phyloP scores from a whole-genome alignment of 2,888 invertebrate genomes.

The Xylophagus ater region DNA sequence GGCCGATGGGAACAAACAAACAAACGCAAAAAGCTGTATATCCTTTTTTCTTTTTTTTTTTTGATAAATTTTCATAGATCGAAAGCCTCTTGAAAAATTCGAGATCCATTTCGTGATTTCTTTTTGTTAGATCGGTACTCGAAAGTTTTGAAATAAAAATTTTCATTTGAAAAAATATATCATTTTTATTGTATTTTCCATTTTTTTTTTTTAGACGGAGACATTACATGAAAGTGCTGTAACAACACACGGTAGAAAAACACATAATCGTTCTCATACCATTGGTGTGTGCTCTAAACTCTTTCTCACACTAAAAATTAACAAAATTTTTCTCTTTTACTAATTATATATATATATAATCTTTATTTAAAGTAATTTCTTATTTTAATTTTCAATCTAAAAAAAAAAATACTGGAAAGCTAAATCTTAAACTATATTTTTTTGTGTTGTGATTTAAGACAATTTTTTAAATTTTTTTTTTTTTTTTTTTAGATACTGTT shows the following conservation, averaged over 20 bases:
- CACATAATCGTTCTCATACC: conserved; percentile 63
- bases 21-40: background rate
- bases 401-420: too few relatives aligned
- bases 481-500: too few relatives aligned
- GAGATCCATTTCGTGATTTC: background rate
- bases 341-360: too few relatives aligned
- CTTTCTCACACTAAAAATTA: too few relatives aligned
- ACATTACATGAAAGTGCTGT: conserved; percentile 36
- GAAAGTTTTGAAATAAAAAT: background rate
- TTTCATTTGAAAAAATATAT: background rate
- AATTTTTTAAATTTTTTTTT: too few relatives aligned
- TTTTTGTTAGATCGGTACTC: background rate
- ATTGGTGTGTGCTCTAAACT: conserved; percentile 47
- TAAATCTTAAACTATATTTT: too few relatives aligned
- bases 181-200: background rate
- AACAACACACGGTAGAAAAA: conserved; percentile 54
- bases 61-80: conserved; percentile 1
- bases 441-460: too few relatives aligned
- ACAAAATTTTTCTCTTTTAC: too few relatives aligned
- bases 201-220: conserved; percentile 41
- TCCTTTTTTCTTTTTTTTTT: conserved; percentile 2
- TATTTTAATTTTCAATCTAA: too few relatives aligned
- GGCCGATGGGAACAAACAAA: too few relatives aligned
- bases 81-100: background rate
- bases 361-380: too few relatives aligned